These are phyloP conservation scores for Nibea coibor DNA, from an alignment of 2,113 vertebrate genomes.

Conservation along the genomic window DNA sequence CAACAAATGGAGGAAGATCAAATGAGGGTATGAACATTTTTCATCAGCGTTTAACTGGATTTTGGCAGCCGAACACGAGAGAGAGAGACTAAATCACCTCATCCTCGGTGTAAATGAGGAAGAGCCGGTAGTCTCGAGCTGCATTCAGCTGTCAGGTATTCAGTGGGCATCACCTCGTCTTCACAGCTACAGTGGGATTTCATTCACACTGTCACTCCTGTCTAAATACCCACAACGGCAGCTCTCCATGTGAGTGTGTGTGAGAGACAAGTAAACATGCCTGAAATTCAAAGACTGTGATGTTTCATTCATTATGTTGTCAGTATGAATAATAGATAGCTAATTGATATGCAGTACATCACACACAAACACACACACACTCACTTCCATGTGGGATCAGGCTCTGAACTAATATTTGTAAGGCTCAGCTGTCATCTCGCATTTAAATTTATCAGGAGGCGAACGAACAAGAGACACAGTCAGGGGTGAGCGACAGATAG, in stretches of 20 bases:
- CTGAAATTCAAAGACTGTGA: slow-evolving; percentile 78
- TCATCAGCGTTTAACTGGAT: slow-evolving; percentile 19
- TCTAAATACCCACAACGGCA: slow-evolving; percentile 51
- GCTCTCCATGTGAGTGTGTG: slow-evolving; percentile 32
- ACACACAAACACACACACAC: slow-evolving; percentile 21
- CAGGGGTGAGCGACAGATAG: neutral
- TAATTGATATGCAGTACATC: slow-evolving; percentile 78
- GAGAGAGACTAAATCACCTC: slow-evolving; percentile 19
- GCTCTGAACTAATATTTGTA: slow-evolving; percentile 72
- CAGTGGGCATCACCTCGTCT: slow-evolving; percentile 53
- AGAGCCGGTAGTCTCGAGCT: slow-evolving; percentile 17
- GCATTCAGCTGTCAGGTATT: slow-evolving; percentile 67
- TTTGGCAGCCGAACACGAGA: neutral
- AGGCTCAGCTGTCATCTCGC: slow-evolving; percentile 60
- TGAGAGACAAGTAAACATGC: slow-evolving; percentile 64
- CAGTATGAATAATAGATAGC: slow-evolving; percentile 79
- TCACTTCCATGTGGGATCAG: slow-evolving; percentile 33
- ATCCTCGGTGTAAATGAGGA: slow-evolving; percentile 1
- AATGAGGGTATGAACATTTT: neutral
- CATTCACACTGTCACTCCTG: slow-evolving; percentile 54
- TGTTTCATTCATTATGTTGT: slow-evolving; percentile 80
- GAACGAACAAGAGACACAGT: slow-evolving; percentile 25
- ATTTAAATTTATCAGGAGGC: slow-evolving; percentile 60
- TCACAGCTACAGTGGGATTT: slow-evolving; percentile 52
- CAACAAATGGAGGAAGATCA: slow-evolving; percentile 18